These are phyloP conservation scores for Mustela nigripes DNA, from an alignment of 2,113 vertebrate genomes.

Conservation along the genomic window DNA sequence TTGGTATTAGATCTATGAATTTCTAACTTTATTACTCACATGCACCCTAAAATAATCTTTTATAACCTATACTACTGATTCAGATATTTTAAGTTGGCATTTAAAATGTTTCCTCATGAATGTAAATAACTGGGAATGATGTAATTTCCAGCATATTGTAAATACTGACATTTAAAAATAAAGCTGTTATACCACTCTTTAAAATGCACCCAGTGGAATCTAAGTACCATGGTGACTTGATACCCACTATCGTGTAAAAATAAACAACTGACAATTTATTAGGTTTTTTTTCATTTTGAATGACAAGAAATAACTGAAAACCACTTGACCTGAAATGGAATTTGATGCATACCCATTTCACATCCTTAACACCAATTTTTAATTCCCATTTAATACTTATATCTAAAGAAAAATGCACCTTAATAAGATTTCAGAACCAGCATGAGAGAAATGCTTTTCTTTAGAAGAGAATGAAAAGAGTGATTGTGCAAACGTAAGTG, in stretches of 20 bases:
- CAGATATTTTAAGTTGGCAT: constrained; percentile 1
- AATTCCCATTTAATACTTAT: not conserved
- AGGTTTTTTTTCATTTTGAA: not conserved
- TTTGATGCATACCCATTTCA: not conserved
- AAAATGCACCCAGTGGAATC: not conserved
- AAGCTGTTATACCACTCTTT: not conserved
- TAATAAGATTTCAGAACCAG: not conserved
- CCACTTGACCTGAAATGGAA: not conserved
- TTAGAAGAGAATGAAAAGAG: not conserved
- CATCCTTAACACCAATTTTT: not conserved
- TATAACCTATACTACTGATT: not conserved
- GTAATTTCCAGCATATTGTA: constrained; percentile 2
- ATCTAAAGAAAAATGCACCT: not conserved
- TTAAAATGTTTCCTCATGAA: constrained; percentile 53
- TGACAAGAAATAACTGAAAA: not conserved
- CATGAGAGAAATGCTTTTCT: not conserved
- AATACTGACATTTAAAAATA: constrained; percentile 57
- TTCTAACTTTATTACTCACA: not conserved
- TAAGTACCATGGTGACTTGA: constrained; percentile 21
- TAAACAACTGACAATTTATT: not conserved
- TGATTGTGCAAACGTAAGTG: not conserved
- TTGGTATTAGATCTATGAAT: not conserved
- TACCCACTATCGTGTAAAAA: not conserved
- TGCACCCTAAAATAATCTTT: not conserved
- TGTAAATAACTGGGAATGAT: constrained; percentile 58